Base-by-base conservation (phyloP, 2,113 vertebrate genomes). In the Gallinago paraguaiae region DNA sequence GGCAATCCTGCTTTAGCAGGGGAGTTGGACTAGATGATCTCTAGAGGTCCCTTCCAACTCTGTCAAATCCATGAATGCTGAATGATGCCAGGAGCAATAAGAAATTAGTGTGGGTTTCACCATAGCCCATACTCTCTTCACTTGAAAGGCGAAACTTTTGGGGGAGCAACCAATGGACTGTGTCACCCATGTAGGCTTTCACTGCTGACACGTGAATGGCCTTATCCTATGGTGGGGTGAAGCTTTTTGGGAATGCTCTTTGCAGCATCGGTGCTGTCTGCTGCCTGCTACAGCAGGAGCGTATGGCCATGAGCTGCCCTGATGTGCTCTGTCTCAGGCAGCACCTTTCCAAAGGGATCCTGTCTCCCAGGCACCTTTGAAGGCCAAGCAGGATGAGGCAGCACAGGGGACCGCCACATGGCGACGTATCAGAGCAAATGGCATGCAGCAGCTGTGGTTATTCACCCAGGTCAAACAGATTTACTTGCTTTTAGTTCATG, bases 271-370 rank as follows among this genome's bases (percentile, higher is more conserved):
- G 1, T 15, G 63, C 45, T 69, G 16, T 7, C 51, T 5, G 4
- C 13, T 61, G 1, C 37, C 61, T 13, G 30, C 54, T 27, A 1
- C 35, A 28, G 37, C 0, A 0, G 81, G 50, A 60, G 22, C 28
- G 8, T 1, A 0, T 2, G 23, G 63, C 53, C 51, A 25, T 0
- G 1, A 65, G 72, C 72, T 88, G 71, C 67, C 28, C 46, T 14
- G 22, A 1, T 0, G 0, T 14, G 54, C 20, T 65, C 39, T 57
- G 15, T 11, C 35, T 65, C 61, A 28, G 0, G 0, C 35, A 37
- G n/a, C 15, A 23, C 14, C 25, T 79, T 65, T 37, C 59, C 6
- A 0, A 25, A 23, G 37, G 8, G 4, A 63, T 45, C 64, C 37
- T 2, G 2, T 33, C 43, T 75, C 22, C 72, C 51, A 33, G 22